Conservation (phyloP, 2,888 invertebrate genomes). For the Cosmorhoe ocellata region DNA sequence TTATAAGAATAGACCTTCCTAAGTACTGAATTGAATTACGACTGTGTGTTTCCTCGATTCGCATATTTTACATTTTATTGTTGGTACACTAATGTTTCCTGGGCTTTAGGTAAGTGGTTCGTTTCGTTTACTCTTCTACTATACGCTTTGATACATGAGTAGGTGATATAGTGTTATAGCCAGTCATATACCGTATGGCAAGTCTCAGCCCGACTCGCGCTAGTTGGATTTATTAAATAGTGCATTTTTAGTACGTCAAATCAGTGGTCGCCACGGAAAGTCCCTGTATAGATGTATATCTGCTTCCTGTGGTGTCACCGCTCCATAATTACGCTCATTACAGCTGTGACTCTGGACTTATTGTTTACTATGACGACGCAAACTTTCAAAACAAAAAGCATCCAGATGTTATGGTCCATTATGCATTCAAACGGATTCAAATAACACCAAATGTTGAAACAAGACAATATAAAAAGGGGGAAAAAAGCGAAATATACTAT, state of each 20-base stretch:
- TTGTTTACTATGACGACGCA: constrained; percentile 28
- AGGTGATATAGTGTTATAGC: too few relatives aligned
- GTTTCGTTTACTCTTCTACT: constrained; percentile 29
- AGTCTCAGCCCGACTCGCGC: too few relatives aligned
- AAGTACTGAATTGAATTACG: constrained; percentile 48
- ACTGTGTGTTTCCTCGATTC: constrained; percentile 51
- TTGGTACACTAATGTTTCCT: constrained; percentile 49
- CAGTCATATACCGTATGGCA: too few relatives aligned
- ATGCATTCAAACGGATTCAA: too few relatives aligned
- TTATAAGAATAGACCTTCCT: background rate
- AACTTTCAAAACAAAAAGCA: background rate
- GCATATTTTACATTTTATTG: constrained; percentile 51
- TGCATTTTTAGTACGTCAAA: constrained; percentile 60
- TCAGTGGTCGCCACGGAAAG: constrained; percentile 52
- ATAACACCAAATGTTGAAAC: too few relatives aligned
- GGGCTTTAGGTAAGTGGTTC: constrained; percentile 46
- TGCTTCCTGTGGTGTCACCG: constrained; percentile 63
- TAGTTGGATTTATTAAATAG: constrained; percentile 15
- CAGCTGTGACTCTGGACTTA: constrained; percentile 53
- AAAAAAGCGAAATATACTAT: too few relatives aligned
- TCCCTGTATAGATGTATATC: constrained; percentile 63
- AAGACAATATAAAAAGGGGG: too few relatives aligned
- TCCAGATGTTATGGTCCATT: too few relatives aligned
- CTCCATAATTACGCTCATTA: constrained; percentile 71
- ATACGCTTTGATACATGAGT: too few relatives aligned